Evolutionary conservation across 2,797 vertebrate species (phyloP).

Genomic region (Mallotus villosus): DNA sequence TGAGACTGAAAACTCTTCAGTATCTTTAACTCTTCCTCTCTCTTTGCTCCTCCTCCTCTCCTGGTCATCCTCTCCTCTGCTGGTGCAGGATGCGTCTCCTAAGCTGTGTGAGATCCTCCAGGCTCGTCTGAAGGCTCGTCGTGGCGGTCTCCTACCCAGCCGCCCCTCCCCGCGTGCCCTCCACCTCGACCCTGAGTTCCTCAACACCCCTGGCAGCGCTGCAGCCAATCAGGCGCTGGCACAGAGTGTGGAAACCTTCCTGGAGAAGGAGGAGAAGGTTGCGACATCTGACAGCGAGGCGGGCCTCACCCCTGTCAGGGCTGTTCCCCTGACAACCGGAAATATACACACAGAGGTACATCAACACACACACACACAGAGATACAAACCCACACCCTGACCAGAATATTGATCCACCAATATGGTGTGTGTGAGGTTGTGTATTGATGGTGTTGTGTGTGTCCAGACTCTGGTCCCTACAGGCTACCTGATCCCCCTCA

Average conservation of each 20-base stretch:
- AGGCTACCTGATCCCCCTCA: slow-evolving; percentile 89
- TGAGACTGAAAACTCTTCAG: background rate
- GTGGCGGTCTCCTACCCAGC: slow-evolving; percentile 45
- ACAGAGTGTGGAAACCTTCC: slow-evolving; percentile 69
- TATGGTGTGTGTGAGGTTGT: background rate
- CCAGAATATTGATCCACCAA: background rate
- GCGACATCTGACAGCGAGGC: slow-evolving; percentile 56
- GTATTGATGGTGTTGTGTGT: slow-evolving; percentile 5
- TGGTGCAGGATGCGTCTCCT: slow-evolving; percentile 65
- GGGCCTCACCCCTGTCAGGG: slow-evolving; percentile 58
- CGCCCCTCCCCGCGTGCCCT: slow-evolving; percentile 67
- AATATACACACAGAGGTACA: slow-evolving; percentile 60
- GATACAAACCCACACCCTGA: background rate
- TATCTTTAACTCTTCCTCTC: too few relatives aligned
- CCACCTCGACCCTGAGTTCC: slow-evolving; percentile 70
- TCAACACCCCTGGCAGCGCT: slow-evolving; percentile 60
- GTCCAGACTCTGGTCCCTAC: slow-evolving; percentile 84
- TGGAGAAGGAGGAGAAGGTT: slow-evolving; percentile 66
- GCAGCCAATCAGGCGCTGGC: slow-evolving; percentile 50
- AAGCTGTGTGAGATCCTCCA: slow-evolving; percentile 71
- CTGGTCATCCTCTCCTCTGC: background rate
- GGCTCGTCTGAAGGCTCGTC: slow-evolving; percentile 64
- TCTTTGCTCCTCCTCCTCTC: too few relatives aligned
- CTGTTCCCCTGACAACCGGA: slow-evolving; percentile 50
- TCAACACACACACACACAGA: slow-evolving; percentile 28